Evolutionary conservation across 2,888 invertebrate genomes (phyloP).

Genomic region (Epirrhoe alternata): DNA sequence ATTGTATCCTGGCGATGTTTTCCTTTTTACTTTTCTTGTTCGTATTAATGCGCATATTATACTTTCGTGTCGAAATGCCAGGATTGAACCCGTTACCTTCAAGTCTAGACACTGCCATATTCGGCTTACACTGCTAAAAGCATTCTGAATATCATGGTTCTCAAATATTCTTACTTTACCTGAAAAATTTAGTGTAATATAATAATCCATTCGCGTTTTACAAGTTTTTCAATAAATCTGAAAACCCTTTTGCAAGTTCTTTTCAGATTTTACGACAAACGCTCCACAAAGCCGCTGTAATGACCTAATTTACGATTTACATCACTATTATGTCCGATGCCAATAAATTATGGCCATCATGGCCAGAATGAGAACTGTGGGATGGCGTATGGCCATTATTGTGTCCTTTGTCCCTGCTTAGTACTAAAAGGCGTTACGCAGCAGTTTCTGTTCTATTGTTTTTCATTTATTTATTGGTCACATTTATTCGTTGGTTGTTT

Average conservation of each 20-base stretch:
- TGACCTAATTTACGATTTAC: constrained; percentile 23
- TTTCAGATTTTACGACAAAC: constrained; percentile 9
- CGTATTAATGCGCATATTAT: no score
- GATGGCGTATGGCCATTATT: constrained; percentile 16
- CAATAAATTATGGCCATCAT: constrained; percentile 25
- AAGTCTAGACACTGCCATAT: no score
- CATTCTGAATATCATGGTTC: no score
- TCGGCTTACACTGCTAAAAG: no score
- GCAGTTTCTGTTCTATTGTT: background rate
- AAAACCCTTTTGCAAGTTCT: constrained; percentile 14
- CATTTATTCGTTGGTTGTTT: background rate
- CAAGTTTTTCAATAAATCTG: background rate
- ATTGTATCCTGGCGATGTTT: no score
- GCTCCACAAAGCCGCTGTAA: constrained; percentile 22
- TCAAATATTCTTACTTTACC: no score
- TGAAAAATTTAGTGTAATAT: no score
- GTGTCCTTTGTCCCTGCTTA: constrained; percentile 12
- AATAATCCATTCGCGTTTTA: background rate
- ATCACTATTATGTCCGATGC: constrained; percentile 12
- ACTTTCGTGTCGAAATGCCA: no score
- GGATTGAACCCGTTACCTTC: no score
- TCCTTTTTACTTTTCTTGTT: no score
- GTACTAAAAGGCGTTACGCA: constrained; percentile 40
- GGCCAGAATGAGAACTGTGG: constrained; percentile 22
- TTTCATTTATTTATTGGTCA: background rate